A percentile compares a stretch with the other conserved stretches of the same genome.
phyloP scores from a whole-genome alignment of 2,113 vertebrate genomes.

The Sakesphorus luctuosus region DNA sequence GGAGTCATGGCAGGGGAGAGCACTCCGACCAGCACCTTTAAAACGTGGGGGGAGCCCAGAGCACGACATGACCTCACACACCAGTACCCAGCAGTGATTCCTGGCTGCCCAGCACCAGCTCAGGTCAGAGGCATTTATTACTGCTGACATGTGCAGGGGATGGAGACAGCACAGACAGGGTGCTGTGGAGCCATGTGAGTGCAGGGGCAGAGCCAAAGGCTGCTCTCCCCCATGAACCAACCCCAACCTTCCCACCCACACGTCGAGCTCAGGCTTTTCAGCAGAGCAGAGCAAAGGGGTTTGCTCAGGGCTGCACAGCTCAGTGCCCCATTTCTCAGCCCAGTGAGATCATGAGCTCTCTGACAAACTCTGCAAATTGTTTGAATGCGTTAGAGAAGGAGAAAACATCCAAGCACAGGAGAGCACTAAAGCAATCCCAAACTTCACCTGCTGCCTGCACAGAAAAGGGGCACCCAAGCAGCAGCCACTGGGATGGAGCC shows the following conservation, averaged over 20 bases:
- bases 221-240: rapidly evolving
- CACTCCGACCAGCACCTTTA: rapidly evolving
- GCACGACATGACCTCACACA: neutral
- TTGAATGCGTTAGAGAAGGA: neutral
- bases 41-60: neutral
- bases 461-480: neutral
- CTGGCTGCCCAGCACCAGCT: neutral
- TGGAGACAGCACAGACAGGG: rapidly evolving
- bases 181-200: neutral
- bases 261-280: neutral
- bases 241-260: neutral
- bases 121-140: neutral
- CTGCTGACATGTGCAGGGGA: neutral
- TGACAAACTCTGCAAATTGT: neutral
- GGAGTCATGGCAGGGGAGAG: neutral
- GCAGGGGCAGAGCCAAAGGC: neutral
- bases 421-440: neutral
- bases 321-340: neutral
- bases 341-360: rapidly evolving
- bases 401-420: neutral
- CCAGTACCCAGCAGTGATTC: neutral
- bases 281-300: neutral
- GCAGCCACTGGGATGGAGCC: neutral
- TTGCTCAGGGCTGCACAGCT: neutral
- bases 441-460: neutral